phyloP scores from a whole-genome alignment of 2,113 vertebrate genomes.

The Pampusana beccarii region DNA sequence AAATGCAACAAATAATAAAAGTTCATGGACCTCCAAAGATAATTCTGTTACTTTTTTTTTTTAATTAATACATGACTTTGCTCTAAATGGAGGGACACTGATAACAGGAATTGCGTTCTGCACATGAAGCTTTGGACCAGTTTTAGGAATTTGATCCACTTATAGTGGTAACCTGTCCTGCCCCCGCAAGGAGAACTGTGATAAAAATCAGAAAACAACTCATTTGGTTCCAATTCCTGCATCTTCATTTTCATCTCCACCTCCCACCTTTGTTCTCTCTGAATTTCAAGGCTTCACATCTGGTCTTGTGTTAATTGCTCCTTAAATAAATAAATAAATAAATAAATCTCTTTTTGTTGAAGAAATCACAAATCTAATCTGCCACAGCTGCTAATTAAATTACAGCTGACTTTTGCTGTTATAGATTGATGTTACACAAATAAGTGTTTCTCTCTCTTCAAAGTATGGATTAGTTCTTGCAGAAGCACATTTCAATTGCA shows the following conservation, averaged over 20 bases:
- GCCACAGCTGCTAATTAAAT: conserved; percentile 56
- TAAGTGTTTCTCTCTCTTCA: conserved; percentile 8
- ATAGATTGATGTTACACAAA: not conserved
- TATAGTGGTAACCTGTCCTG: not conserved
- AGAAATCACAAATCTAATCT: conserved; percentile 30
- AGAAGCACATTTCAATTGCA: not conserved
- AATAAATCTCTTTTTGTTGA: not conserved
- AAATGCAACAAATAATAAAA: conserved; percentile 9
- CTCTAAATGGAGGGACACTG: not conserved
- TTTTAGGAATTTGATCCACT: not conserved
- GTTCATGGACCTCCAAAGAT: not conserved
- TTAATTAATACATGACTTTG: not conserved
- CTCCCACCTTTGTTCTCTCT: conserved; percentile 19
- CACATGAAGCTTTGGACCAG: not conserved
- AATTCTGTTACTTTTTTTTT: not conserved
- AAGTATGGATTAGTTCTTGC: not conserved
- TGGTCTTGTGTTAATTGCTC: conserved; percentile 40
- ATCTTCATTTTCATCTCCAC: not conserved
- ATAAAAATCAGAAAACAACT: not conserved
- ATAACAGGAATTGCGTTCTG: not conserved
- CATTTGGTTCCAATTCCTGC: not conserved
- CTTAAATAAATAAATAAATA: not conserved
- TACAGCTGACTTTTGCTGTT: conserved; percentile 20
- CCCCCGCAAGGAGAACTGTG: not conserved
- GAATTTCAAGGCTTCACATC: conserved; percentile 43